Conservation (phyloP, 2,888 invertebrate species). For the Cepaea hortensis region DNA sequence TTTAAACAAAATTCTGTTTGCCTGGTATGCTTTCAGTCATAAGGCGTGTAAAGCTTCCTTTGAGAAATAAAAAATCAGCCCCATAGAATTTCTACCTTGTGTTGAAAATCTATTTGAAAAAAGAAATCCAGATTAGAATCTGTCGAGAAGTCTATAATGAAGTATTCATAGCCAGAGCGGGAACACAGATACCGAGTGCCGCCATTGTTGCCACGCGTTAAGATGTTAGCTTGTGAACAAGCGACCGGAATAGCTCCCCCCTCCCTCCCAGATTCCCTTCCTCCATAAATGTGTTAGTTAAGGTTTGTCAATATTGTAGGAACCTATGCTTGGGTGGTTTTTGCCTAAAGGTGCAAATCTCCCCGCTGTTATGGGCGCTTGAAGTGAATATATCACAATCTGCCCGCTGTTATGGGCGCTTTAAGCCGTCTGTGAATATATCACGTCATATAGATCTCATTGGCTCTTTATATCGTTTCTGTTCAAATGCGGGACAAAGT, state of each 20-base stretch:
- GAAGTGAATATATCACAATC: background rate
- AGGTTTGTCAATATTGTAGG: constrained; percentile 17
- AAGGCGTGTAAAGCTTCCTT: too few relatives aligned
- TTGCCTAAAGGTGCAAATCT: background rate
- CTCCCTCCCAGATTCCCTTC: background rate
- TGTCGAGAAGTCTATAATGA: too few relatives aligned
- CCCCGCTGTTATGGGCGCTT: background rate
- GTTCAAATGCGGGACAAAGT: background rate
- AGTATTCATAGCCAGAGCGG: too few relatives aligned
- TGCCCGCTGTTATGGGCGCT: background rate
- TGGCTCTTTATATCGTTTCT: background rate
- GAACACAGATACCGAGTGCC: too few relatives aligned
- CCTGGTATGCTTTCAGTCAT: too few relatives aligned
- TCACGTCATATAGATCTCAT: constrained; percentile 16
- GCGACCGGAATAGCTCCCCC: background rate
- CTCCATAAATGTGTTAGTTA: background rate
- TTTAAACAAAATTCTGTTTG: too few relatives aligned
- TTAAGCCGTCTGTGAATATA: background rate
- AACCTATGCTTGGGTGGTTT: background rate
- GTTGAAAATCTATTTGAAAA: too few relatives aligned
- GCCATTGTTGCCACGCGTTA: too few relatives aligned
- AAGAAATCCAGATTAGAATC: too few relatives aligned
- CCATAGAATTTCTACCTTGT: too few relatives aligned
- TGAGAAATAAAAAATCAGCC: too few relatives aligned
- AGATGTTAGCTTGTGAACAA: background rate